Evolutionary conservation across 2,888 invertebrate genomes (phyloP).

Genomic region (Ophion obscuratus): DNA sequence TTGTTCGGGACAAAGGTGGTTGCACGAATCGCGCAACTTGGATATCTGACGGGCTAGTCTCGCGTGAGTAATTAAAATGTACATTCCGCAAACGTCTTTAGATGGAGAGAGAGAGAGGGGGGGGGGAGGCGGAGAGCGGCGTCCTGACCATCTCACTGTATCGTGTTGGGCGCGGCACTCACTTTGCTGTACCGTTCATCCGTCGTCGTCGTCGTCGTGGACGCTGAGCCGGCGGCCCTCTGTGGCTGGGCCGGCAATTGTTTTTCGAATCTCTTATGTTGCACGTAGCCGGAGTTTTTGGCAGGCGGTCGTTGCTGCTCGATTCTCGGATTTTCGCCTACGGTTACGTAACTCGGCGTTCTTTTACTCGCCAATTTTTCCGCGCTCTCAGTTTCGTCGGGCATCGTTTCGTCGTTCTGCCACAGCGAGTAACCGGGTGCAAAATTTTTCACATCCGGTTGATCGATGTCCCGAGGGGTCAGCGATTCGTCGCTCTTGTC

Average conservation of each 20-base stretch:
- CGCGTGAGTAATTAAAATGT: constrained; percentile 14
- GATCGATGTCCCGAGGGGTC: constrained; percentile 55
- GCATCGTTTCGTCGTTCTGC: constrained; percentile 64
- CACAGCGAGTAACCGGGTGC: constrained; percentile 69
- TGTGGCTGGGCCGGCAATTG: constrained; percentile 57
- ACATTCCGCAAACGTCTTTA: constrained; percentile 55
- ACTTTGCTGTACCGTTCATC: constrained; percentile 82
- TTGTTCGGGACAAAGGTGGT: constrained; percentile 58
- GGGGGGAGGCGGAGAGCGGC: neutral
- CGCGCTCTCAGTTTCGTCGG: constrained; percentile 56
- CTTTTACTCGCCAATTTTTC: constrained; percentile 53
- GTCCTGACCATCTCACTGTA: constrained; percentile 72
- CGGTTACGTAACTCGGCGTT: constrained; percentile 76
- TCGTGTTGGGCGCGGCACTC: constrained; percentile 77
- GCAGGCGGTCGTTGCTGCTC: constrained; percentile 65
- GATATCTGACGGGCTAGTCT: neutral
- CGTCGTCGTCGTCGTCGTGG: constrained; percentile 62
- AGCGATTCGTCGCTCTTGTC: constrained; percentile 57
- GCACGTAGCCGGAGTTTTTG: constrained; percentile 70
- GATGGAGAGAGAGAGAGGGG: constrained; percentile 21
- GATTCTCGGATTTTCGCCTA: constrained; percentile 72
- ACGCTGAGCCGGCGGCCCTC: constrained; percentile 12
- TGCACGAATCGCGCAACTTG: no score
- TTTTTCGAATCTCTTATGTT: constrained; percentile 75
- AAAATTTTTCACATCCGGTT: constrained; percentile 59